Base-by-base conservation (phyloP, 2,888 invertebrate species). In the Apodemia hepburni region DNA sequence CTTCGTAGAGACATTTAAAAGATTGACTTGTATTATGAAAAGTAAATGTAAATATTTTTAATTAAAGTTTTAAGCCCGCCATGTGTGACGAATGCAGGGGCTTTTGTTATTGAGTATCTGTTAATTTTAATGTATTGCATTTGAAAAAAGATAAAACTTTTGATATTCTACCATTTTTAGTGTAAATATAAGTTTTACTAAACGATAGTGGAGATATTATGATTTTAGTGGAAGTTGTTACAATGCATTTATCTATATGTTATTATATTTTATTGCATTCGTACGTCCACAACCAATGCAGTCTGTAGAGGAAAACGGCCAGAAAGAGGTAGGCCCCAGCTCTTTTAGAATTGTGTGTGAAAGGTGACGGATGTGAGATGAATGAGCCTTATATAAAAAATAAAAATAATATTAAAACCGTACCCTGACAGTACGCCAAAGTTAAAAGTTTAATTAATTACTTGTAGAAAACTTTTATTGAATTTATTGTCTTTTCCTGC, bases 251-350 rank as follows among this genome's bases (percentile, higher is more conserved):
- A 91, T 84, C 87, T 91, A 87, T 86, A 85, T 88, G 82, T 87
- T 90, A 82, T 87, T 88, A 87, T 84, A 89, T 91, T 90, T 91
- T 89, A 91, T 91, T 91, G 91, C 91, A 91, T 91, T 91, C 91
- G 84, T 91, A 84, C 91, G 88, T 84, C 91, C 81, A 90, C 90
- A 88, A 90, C 90, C 89, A 90, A 90, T 86, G 91, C 91, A 91
- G 91, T 87, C 91, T 81, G 88, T 91, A 87, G 91, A 90, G 89
- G 91, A 91, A 85, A 89, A 91, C 85, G 91, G 90, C 84, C 90
- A 85, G 74, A 90, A 81, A 82, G 91, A 91, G 91, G 91, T 91
- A 91, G 90, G 91, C 87, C 75, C 77, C 81, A 78, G 80, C 80
- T 86, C 83, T 82, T 80, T 79, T 81, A 83, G 72, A 73, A 60